Base-by-base conservation (phyloP, 2,797 vertebrate species). In the Channallabes apus region DNA sequence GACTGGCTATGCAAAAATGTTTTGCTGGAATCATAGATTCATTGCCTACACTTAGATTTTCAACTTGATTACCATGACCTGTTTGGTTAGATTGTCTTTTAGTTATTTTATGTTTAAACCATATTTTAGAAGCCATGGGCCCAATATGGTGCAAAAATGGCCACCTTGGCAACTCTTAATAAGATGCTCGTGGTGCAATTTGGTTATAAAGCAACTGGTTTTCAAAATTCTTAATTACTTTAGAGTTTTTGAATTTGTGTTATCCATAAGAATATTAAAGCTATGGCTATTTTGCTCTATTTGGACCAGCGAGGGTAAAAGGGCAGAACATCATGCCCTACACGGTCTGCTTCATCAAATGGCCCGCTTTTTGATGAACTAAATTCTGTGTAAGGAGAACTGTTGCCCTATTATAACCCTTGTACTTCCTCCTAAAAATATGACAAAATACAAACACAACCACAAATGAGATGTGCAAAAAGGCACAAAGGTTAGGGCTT, bases 281-380 rank as follows among this genome's bases (percentile, higher is more conserved):
- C 24, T 12, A 20, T 6, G 17, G 14, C 4, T 9, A n/a, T 12
- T 24, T 62, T 29, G 24, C 20, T 65, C 46, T 18, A 65, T 7
- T 64, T 64, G 77, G 4, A 65, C 41, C n/a, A 65, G 8, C 29
- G 15, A 80, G 61, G 61, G 59, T 62, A 80, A 80, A 65, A 64
- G 61, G 41, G 38, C 38, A 65, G 38, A 29, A 51, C 17, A 65
- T 65, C n/a, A 67, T 80, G 38, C 38, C 78, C 61, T 80, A 46
- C 35, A 80, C 24, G 64, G 61, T 24, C 11, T 64, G 35, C 38
- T 80, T 65, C 61, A 80, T 80, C 38, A 65, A 80, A 65, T 14
- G 17, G 20, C 62, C 62, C 24, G 29, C 65, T 18, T 79, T 77
- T 61, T 79, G 32, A 80, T 80, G 77, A 64, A 7, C 77, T 35